Evolutionary conservation across 1,140 invertebrate species (phyloP).

Genomic region (Philotrypesis tridentata): DNA sequence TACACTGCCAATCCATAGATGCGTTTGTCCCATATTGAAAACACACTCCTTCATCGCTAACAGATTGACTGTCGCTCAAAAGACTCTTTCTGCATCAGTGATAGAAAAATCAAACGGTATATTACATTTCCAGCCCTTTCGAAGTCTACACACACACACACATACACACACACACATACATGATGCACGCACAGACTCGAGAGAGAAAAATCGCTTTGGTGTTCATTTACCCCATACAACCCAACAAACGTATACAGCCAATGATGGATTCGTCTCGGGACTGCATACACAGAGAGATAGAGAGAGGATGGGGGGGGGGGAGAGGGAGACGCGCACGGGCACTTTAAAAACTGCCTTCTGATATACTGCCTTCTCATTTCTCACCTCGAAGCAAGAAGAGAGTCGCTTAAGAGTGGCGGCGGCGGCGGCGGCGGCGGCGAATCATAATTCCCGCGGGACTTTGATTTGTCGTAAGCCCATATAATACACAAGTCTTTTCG

Average conservation of each 20-base stretch:
- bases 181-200: slow-evolving; percentile 9
- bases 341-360: slow-evolving; percentile 5
- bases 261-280: slow-evolving; percentile 42
- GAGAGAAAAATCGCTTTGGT: slow-evolving; percentile 33
- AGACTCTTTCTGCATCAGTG: no score
- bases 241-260: slow-evolving; percentile 38
- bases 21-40: no score
- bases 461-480: neutral
- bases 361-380: slow-evolving; percentile 54
- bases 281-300: neutral
- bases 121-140: neutral
- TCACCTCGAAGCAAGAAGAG: slow-evolving; percentile 47
- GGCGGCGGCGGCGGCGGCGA: neutral
- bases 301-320: no score
- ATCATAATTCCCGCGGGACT: slow-evolving; percentile 1
- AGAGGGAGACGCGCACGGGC: neutral
- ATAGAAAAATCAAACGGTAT: slow-evolving; percentile 29
- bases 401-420: slow-evolving; percentile 28
- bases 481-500: slow-evolving; percentile 38
- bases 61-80: no score
- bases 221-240: slow-evolving; percentile 37
- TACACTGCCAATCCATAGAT: no score
- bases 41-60: no score
- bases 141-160: no score
- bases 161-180: no score